Percentiles rank a stretch among this genome's conserved stretches.
phyloP scores from a whole-genome alignment of 1,140 invertebrate genomes.

The Lethrus apterus region DNA sequence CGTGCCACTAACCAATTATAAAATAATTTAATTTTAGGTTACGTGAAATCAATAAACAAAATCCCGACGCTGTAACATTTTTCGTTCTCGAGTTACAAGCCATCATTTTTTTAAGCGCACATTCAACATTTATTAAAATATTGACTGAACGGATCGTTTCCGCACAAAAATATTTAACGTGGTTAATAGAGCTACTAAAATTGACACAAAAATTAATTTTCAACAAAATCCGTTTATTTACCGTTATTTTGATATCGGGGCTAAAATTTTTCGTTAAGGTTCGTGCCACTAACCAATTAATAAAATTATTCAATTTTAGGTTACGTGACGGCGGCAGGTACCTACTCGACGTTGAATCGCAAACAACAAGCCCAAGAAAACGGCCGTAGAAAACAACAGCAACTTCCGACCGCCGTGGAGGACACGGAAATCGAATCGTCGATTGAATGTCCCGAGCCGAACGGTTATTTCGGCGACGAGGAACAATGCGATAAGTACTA shows the following conservation, averaged over 20 bases:
- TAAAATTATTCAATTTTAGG: constrained; percentile 6
- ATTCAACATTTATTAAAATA: not conserved
- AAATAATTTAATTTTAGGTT: constrained; percentile 8
- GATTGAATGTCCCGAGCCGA: constrained; percentile 71
- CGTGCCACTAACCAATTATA: not conserved
- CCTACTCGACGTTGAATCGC: too few species aligned
- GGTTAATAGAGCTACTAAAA: not conserved
- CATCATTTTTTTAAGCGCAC: too few species aligned
- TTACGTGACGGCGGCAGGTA: constrained; percentile 7
- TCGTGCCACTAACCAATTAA: not conserved
- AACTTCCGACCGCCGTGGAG: constrained; percentile 9
- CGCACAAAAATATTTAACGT: not conserved
- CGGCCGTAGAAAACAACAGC: too few species aligned
- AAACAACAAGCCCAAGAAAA: constrained; percentile 13
- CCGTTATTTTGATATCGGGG: too few species aligned
- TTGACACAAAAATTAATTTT: not conserved
- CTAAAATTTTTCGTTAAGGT: not conserved
- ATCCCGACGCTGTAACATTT: too few species aligned
- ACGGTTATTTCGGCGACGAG: constrained; percentile 78
- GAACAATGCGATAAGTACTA: constrained; percentile 90
- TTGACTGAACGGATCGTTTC: not conserved
- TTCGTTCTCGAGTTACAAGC: too few species aligned
- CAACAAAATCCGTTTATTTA: not conserved
- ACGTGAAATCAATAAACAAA: too few species aligned
- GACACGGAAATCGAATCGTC: constrained; percentile 39